Base-by-base conservation (phyloP, 1,140 invertebrate genomes). In the Bombyx mandarina region DNA sequence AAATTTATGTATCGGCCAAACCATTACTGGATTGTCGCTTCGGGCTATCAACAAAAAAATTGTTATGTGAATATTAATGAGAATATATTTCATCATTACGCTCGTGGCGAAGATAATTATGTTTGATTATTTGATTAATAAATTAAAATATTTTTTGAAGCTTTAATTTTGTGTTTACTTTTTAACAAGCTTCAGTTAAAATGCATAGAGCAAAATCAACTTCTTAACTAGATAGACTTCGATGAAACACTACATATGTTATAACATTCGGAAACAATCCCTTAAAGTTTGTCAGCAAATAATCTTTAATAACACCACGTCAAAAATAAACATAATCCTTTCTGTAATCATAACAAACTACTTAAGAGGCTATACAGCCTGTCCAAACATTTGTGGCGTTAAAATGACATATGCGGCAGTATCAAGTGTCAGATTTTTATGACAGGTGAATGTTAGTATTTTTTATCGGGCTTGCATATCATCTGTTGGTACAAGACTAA, bases 21-120 rank as follows among this genome's bases (percentile, higher is more conserved):
- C 75, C 76, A 79, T 84, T 80, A 79, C 75, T 67, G 75, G 71
- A 73, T 74, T 82, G 77, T 84, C 81, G 74, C 79, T 77, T 59
- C 57, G 57, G 75, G 76, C 63, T 59, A 67, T 67, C 67, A 62
- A 65, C 57, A 61, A 64, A 71, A 47, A 47, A 47, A 47, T 47
- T 47, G 12, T 47, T 47, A 6, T 47, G 8, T 47, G 9, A 47
- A 47, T 47, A 47, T 10, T 12, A 47, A 47, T 47, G 12, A 47
- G 8, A 10, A 3, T 47, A 47, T 9, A 47, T 47, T 47, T 47
- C 12, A 47, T 12, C 26, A 35, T 35, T 35, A 35, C 26, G 26
- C 26, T 35, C 26, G 26, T 35, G 26, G 26, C 26, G 26, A 5
- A 35, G 26, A 35, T 35, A 35, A 35, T 35, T 35, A 2, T 35